Percentiles rank a stretch among this genome's conserved stretches.
Evolutionary conservation across 2,113 vertebrate species (phyloP).

Genomic region (Amphilophus citrinellus): DNA sequence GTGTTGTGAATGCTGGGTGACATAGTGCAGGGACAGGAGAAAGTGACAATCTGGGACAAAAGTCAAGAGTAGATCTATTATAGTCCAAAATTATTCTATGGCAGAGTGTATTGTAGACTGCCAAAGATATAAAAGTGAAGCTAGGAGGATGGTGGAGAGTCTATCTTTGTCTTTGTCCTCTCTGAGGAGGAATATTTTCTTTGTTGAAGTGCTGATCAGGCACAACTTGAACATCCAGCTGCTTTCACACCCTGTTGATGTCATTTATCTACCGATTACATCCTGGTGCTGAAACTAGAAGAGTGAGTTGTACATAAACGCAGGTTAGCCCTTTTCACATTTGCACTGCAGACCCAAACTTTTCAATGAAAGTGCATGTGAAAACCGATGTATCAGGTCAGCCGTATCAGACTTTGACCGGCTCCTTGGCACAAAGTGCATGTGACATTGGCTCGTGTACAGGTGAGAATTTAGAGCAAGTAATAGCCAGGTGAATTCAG

Average conservation of each 20-base stretch:
- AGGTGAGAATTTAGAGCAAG: background rate
- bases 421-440: background rate
- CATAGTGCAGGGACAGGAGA: conserved; percentile 17
- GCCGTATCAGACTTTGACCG: background rate
- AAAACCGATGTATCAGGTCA: background rate
- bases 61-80: conserved; percentile 3
- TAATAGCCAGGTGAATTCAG: too few relatives aligned
- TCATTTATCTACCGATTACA: background rate
- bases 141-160: background rate
- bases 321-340: background rate
- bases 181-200: background rate
- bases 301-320: background rate
- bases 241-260: background rate
- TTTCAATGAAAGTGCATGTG: background rate
- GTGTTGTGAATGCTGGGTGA: conserved; percentile 36
- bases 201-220: background rate
- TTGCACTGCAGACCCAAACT: background rate
- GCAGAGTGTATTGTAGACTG: background rate
- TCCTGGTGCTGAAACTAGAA: background rate
- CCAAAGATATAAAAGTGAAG: background rate
- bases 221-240: background rate
- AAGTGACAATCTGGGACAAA: conserved; percentile 19
- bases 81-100: background rate
- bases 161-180: conserved; percentile 2
- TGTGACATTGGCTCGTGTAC: background rate